A percentile compares a stretch with the other conserved stretches of the same genome.
Evolutionary conservation across 1,140 invertebrate species (phyloP).

Genomic region (Monomorium pharaonis): DNA sequence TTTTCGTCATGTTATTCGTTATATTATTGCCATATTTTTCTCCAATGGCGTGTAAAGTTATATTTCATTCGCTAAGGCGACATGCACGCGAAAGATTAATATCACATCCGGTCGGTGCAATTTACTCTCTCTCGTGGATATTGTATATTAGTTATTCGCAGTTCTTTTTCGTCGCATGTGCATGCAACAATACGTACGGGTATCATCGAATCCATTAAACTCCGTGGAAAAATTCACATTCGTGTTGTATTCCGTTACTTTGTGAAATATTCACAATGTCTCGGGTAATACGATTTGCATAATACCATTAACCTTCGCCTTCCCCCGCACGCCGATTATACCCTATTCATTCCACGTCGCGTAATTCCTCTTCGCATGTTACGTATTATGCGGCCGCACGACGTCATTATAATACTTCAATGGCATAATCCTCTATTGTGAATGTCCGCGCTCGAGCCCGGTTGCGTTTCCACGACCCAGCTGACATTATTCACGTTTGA

Average conservation of each 20-base stretch:
- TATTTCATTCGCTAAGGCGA: constrained; percentile 44
- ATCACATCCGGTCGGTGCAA: constrained; percentile 26
- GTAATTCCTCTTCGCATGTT: constrained; percentile 74
- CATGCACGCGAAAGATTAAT: constrained; percentile 45
- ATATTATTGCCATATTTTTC: constrained; percentile 39
- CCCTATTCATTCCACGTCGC: constrained; percentile 70
- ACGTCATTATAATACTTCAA: constrained; percentile 77
- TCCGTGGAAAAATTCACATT: constrained; percentile 52
- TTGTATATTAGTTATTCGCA: constrained; percentile 21
- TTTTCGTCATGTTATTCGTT: constrained; percentile 17
- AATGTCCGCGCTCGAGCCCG: constrained; percentile 61
- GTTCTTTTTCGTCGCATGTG: constrained; percentile 36
- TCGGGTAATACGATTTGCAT: constrained; percentile 77
- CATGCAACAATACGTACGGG: background rate
- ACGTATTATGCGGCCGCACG: constrained; percentile 72
- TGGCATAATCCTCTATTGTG: constrained; percentile 74
- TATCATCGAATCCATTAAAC: constrained; percentile 55
- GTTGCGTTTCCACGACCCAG: constrained; percentile 62
- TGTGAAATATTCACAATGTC: constrained; percentile 71
- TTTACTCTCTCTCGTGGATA: constrained; percentile 37
- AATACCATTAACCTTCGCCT: constrained; percentile 74
- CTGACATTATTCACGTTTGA: constrained; percentile 66
- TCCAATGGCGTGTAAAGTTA: constrained; percentile 50
- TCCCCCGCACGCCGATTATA: constrained; percentile 60
- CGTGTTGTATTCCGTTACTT: constrained; percentile 62